Evolutionary conservation across 2,113 vertebrate species (phyloP).

Genomic region (human): DNA sequence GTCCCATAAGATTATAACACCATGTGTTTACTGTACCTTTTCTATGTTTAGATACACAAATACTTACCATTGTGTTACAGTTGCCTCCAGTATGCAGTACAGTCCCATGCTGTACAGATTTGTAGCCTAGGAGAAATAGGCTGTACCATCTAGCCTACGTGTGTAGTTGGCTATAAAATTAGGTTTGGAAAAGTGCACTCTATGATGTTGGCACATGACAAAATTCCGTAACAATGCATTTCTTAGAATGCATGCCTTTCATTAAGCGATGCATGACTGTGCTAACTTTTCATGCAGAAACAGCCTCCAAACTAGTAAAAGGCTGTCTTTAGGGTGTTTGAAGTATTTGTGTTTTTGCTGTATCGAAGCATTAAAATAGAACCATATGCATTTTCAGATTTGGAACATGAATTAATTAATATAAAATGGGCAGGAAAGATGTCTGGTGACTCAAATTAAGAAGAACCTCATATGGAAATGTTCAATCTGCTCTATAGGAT

Average conservation of each 20-base stretch:
- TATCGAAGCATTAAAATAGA: background rate
- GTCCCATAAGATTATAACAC: background rate
- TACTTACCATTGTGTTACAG: background rate
- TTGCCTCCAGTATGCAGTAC: background rate
- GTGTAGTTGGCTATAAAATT: background rate
- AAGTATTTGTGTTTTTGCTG: background rate
- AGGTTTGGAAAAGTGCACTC: background rate
- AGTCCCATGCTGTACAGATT: background rate
- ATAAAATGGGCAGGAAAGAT: background rate
- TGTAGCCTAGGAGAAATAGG: background rate
- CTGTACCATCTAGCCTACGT: background rate
- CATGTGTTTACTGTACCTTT: background rate
- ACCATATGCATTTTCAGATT: background rate
- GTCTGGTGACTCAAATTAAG: background rate
- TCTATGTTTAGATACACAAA: background rate
- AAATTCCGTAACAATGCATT: background rate
- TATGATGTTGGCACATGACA: background rate
- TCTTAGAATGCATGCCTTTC: background rate
- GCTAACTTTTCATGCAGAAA: background rate
- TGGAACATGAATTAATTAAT: constrained; percentile 25
- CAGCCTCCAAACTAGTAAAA: background rate
- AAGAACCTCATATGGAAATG: background rate
- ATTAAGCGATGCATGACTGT: background rate
- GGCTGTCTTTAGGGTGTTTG: background rate
- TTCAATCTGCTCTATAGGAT: background rate